Conservation (phyloP, 1,140 invertebrate species). For the Drosophila sp. region DNA sequence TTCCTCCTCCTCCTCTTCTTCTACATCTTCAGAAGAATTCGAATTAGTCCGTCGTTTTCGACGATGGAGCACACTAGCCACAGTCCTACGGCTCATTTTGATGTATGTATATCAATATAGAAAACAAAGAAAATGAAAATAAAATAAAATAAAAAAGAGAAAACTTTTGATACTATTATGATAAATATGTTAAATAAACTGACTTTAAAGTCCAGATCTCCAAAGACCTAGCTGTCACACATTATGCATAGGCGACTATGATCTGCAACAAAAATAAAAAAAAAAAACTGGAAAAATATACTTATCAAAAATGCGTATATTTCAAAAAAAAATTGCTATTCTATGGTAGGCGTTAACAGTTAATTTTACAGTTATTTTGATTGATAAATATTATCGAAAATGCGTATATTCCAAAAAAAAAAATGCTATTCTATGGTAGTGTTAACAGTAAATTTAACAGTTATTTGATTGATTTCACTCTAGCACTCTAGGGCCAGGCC, state of each 20-base stretch:
- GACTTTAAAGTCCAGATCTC: not conserved
- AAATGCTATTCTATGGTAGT: too few species aligned
- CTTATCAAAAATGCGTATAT: too few species aligned
- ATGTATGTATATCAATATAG: not conserved
- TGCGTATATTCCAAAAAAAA: too few species aligned
- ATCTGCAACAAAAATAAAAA: not conserved
- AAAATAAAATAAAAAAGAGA: not conserved
- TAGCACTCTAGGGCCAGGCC: slow-evolving; percentile 61
- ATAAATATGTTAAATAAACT: not conserved
- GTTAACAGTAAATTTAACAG: not conserved
- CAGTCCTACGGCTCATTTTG: not conserved
- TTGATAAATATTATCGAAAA: too few species aligned
- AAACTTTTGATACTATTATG: not conserved
- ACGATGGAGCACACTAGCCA: not conserved
- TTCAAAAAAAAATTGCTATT: too few species aligned
- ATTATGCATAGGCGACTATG: not conserved
- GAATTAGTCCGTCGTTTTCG: not conserved
- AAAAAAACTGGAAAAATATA: not conserved
- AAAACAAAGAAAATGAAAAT: not conserved
- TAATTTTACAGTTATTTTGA: too few species aligned
- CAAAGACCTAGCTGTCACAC: not conserved
- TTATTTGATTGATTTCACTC: not conserved
- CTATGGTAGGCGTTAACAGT: too few species aligned
- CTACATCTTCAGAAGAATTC: not conserved
- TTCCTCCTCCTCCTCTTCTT: not conserved